These are phyloP conservation scores for Pristionchus arcanus DNA, from an alignment of 2,888 invertebrate genomes.

Conservation along the genomic window DNA sequence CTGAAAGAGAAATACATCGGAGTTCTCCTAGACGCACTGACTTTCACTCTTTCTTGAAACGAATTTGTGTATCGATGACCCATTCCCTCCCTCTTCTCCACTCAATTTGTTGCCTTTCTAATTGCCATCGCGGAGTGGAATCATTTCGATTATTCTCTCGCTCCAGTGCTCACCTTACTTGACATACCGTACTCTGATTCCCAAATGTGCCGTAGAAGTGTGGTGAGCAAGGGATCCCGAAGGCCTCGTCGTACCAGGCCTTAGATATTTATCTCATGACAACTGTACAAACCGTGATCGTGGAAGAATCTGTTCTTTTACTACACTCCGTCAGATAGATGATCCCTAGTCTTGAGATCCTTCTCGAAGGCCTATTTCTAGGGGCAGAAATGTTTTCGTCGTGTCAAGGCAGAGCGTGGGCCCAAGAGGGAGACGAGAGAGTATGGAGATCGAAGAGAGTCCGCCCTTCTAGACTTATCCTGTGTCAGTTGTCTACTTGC, in stretches of 20 bases:
- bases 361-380: constrained; percentile 24
- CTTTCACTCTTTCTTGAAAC: neutral
- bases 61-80: neutral
- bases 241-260: too few relatives aligned
- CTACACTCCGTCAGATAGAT: too few relatives aligned
- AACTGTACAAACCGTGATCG: too few relatives aligned
- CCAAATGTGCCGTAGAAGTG: neutral
- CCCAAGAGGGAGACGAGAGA: neutral
- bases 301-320: too few relatives aligned
- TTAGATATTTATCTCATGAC: too few relatives aligned
- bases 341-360: neutral
- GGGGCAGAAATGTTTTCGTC: neutral
- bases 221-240: neutral
- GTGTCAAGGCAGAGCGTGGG: constrained; percentile 24
- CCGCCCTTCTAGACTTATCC: neutral
- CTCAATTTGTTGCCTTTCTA: neutral
- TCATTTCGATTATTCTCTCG: neutral
- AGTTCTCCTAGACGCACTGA: too few relatives aligned
- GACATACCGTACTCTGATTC: neutral
- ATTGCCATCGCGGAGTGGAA: neutral
- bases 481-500: constrained; percentile 9
- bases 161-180: neutral
- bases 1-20: too few relatives aligned
- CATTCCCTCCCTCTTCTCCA: neutral
- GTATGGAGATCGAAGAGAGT: neutral